Evolutionary conservation across 2,113 vertebrate genomes (phyloP).

Genomic region (Apodemus speciosus): DNA sequence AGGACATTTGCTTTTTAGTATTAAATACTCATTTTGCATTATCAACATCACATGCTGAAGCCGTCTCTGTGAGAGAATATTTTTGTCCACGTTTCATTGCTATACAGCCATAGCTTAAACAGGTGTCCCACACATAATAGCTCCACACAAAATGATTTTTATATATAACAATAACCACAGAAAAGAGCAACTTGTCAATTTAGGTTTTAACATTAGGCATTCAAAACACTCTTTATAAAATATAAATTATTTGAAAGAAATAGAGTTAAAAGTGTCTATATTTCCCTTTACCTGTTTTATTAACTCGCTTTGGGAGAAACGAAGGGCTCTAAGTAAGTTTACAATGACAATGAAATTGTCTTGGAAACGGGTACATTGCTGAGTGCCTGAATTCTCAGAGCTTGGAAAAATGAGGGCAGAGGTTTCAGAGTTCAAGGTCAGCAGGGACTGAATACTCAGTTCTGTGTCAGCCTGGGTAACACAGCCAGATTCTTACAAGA

Average conservation of each 20-base stretch:
- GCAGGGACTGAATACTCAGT: background rate
- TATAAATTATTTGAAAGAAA: background rate
- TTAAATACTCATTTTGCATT: background rate
- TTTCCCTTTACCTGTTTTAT: background rate
- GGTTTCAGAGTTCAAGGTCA: background rate
- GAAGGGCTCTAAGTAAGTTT: background rate
- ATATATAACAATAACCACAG: background rate
- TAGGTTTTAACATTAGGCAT: background rate
- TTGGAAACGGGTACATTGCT: no score
- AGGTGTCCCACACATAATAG: background rate
- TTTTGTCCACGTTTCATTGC: background rate
- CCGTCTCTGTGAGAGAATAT: background rate
- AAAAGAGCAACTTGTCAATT: background rate
- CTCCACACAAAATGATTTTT: background rate
- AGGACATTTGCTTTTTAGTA: background rate
- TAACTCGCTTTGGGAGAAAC: background rate
- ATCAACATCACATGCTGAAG: background rate
- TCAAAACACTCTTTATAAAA: slow-evolving; percentile 10
- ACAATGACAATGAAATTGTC: background rate
- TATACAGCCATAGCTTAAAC: background rate
- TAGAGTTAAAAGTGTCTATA: background rate
- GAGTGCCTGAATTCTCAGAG: background rate
- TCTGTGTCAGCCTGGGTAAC: background rate
- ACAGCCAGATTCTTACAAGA: background rate
- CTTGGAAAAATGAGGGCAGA: background rate